Evolutionary conservation across 2,113 vertebrate genomes (phyloP), one percentile per base, ranked within the genome.

Genomic region (Rhynchomys soricoides): DNA sequence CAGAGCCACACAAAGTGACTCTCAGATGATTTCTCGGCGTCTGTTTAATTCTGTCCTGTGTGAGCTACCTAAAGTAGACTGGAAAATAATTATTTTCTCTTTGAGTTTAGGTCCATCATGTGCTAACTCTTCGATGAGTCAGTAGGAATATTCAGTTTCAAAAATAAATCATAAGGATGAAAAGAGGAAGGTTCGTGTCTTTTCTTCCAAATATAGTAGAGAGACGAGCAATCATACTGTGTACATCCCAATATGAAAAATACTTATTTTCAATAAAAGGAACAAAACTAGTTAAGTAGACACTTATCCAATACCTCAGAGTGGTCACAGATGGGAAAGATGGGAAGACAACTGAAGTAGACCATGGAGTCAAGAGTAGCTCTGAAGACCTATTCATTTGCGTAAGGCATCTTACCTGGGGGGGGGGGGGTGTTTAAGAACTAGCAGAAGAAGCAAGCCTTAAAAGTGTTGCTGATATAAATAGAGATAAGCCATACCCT

Each of bases 71-170:
- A 62, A 85, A 79, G 17, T 66, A 73, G 50, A 64, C n/a, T 91
- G 78, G 75, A 9, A 64, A 93, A 85, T 64, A 90, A 88, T 93
- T 75, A 62, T 94, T 50, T 90, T 89, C 94, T 48, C 71, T 95
- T 68, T 95, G 62, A 94, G 68, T n/a, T 95, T 45, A 93, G 77
- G 43, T 73, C 34, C 22, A 78, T 78, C 48, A 45, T 81, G 37
- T 77, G 50, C 29, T 78, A 96, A 83, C 37, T 92, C 12, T 52
- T 87, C 10, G 52, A 88, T 85, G 26, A 93, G n/a, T 88, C 48
- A 91, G 34, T 45, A 75, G 85, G 52, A 78, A 40, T 34, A 0
- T 34, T 82, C 40, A 81, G n/a, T 74, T 96, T 88, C 71, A 95
- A 59, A 91, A 97, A 88, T 74, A 85, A 90, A 83, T 5, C 37